Conservation (phyloP, 2,113 vertebrate genomes). For the Thunnus thynnus region DNA sequence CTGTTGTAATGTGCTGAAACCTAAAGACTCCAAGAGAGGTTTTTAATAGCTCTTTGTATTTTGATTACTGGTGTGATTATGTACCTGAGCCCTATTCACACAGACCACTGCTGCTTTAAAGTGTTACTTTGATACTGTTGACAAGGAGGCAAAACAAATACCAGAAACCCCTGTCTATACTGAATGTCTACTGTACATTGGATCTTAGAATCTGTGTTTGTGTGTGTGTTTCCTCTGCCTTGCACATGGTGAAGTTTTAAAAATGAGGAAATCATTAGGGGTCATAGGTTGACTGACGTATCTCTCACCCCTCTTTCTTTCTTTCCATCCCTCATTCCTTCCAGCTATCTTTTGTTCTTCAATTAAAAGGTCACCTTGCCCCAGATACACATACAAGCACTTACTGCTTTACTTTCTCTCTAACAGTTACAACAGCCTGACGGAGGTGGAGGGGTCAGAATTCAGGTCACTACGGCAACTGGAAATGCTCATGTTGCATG, state of each 20-base stretch:
- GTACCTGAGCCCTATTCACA: not conserved
- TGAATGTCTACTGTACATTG: not conserved
- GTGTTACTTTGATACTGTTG: not conserved
- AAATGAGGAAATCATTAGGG: conserved; percentile 1
- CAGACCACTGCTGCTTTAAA: conserved; percentile 1
- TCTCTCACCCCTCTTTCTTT: conserved; percentile 5
- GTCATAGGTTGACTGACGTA: conserved; percentile 33
- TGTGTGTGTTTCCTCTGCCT: not conserved
- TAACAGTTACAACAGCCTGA: conserved; percentile 86
- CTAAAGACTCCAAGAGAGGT: conserved; percentile 3
- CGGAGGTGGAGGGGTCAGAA: conserved; percentile 79
- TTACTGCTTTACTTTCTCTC: conserved; percentile 35
- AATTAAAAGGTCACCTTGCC: conserved; percentile 10
- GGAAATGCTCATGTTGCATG: conserved; percentile 88
- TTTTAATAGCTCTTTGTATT: conserved; percentile 34
- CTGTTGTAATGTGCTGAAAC: conserved; percentile 10
- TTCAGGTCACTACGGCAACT: conserved; percentile 81
- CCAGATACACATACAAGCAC: not conserved
- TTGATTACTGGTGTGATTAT: conserved; percentile 3
- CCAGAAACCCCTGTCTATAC: not conserved
- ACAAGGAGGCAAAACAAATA: not conserved
- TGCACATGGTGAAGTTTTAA: not conserved
- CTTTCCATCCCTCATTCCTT: conserved; percentile 29
- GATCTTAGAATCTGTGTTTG: not conserved
- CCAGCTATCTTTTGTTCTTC: not conserved